Evolutionary conservation across 2,888 invertebrate genomes (phyloP).

Genomic region (Cyaniris semiargus): DNA sequence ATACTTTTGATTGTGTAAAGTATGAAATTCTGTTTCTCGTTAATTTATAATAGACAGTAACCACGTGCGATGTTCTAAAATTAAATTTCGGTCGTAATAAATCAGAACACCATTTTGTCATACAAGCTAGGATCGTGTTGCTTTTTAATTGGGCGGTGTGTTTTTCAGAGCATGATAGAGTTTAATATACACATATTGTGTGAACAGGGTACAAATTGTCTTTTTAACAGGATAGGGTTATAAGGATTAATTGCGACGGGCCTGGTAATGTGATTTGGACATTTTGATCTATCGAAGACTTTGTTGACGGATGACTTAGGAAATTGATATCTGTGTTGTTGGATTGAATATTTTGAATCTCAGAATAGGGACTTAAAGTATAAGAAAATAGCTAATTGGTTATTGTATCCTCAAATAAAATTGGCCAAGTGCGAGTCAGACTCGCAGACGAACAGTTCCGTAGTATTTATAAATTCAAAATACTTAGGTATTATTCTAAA

Average conservation of each 20-base stretch:
- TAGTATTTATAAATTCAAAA: too few relatives aligned
- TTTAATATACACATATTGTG: background rate
- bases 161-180: slow-evolving; percentile 10
- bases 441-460: too few relatives aligned
- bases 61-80: background rate
- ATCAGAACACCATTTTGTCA: slow-evolving; percentile 7
- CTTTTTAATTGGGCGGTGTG: slow-evolving; percentile 11
- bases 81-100: background rate
- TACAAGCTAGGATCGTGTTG: slow-evolving; percentile 3
- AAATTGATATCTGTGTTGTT: background rate
- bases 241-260: background rate
- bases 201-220: background rate
- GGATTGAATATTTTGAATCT: background rate
- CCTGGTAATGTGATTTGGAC: background rate
- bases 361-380: too few relatives aligned
- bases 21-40: too few relatives aligned
- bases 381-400: too few relatives aligned
- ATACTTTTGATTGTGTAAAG: too few relatives aligned
- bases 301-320: background rate
- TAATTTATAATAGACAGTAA: too few relatives aligned
- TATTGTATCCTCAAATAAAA: too few relatives aligned
- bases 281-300: background rate
- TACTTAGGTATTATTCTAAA: too few relatives aligned
- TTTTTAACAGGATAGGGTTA: background rate
- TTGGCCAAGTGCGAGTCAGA: too few relatives aligned